A percentile compares a stretch with the other conserved stretches of the same genome.
phyloP scores from a whole-genome alignment of 2,797 vertebrate species.

The Momotus momota region DNA sequence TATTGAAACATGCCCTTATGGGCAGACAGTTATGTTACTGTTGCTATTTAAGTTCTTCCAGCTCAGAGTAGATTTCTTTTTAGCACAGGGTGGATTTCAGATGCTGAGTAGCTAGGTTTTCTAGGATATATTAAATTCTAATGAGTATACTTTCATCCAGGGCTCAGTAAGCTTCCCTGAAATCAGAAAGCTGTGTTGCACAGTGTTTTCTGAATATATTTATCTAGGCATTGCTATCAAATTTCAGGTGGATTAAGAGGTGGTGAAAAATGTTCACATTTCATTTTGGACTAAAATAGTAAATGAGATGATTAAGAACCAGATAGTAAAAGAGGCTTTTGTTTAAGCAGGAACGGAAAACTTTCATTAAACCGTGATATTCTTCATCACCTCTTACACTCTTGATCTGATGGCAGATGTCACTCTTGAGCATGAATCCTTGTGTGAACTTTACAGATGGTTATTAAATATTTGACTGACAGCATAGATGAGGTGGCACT shows the following conservation, averaged over 20 bases:
- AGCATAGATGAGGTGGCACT: conserved; percentile 14
- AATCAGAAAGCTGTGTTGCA: not conserved
- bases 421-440: conserved; percentile 16
- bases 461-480: conserved; percentile 58
- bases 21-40: not conserved
- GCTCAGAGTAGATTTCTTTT: not conserved
- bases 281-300: not conserved
- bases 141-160: not conserved
- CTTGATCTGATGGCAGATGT: conserved; percentile 46
- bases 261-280: not conserved
- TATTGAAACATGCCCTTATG: not conserved
- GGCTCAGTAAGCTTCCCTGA: not conserved
- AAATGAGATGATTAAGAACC: not conserved
- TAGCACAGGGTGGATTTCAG: not conserved
- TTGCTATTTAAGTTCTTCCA: not conserved
- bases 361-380: not conserved
- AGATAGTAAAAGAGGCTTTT: not conserved
- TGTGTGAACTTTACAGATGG: conserved; percentile 18
- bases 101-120: not conserved
- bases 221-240: not conserved
- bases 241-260: not conserved
- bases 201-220: not conserved
- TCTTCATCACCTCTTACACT: not conserved
- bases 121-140: not conserved
- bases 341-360: not conserved